Conservation (phyloP, 2,113 vertebrate genomes). For the Sus scrofa region T2T-Sscrofa CM000817.6:137829501-137830000, state of each 20-base stretch:
- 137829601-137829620: constrained; percentile 48
- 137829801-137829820: constrained; percentile 52
- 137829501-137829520: constrained; percentile 69
- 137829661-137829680: constrained; percentile 54
- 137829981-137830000: neutral
- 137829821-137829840: constrained; percentile 42
- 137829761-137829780: constrained; percentile 54
- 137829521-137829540: constrained; percentile 65
- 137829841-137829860: neutral
- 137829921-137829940: constrained; percentile 13
- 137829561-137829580: constrained; percentile 64
- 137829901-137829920: neutral
- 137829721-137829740: constrained; percentile 47
- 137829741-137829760: constrained; percentile 36
- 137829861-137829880: neutral
- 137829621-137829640: constrained; percentile 33
- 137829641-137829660: constrained; percentile 60
- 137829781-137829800: constrained; percentile 7
- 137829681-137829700: constrained; percentile 69
- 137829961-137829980: neutral
- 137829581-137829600: constrained; percentile 24
- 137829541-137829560: constrained; percentile 77
- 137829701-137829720: constrained; percentile 58
- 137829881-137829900: neutral
- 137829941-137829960: neutral